Evolutionary conservation across 2,888 invertebrate species (phyloP).

Genomic region (Stenurella melanura): DNA sequence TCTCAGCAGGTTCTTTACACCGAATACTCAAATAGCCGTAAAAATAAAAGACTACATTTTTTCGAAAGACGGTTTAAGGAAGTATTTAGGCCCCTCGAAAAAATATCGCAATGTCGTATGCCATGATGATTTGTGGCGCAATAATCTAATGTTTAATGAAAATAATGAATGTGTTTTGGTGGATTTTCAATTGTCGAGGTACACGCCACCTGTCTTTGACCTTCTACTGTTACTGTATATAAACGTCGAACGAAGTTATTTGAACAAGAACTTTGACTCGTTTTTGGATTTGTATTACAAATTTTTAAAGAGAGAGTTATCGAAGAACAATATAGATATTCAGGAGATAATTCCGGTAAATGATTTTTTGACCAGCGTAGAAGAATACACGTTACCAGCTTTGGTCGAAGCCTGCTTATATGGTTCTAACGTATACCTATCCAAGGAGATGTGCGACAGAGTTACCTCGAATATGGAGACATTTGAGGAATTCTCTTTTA

Average conservation of each 20-base stretch:
- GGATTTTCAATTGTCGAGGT: slow-evolving; percentile 82
- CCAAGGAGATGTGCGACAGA: slow-evolving; percentile 73
- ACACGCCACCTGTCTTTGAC: slow-evolving; percentile 80
- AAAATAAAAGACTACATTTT: slow-evolving; percentile 57
- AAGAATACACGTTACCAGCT: slow-evolving; percentile 75
- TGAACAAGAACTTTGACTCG: slow-evolving; percentile 74
- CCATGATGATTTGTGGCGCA: slow-evolving; percentile 80
- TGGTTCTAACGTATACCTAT: slow-evolving; percentile 76
- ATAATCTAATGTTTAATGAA: slow-evolving; percentile 77
- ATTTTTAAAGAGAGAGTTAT: slow-evolving; percentile 73
- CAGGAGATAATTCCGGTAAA: slow-evolving; percentile 71
- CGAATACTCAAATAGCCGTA: slow-evolving; percentile 44
- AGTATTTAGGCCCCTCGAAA: slow-evolving; percentile 65
- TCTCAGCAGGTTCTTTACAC: slow-evolving; percentile 57
- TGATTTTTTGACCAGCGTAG: slow-evolving; percentile 73
- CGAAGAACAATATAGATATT: slow-evolving; percentile 70
- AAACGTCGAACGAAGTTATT: slow-evolving; percentile 74
- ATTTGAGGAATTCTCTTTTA: slow-evolving; percentile 76
- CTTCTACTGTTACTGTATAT: slow-evolving; percentile 77
- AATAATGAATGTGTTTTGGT: slow-evolving; percentile 76
- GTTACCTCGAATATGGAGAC: slow-evolving; percentile 74
- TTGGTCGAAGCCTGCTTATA: slow-evolving; percentile 76
- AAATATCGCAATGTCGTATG: slow-evolving; percentile 75
- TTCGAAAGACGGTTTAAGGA: slow-evolving; percentile 53
- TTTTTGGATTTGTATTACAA: slow-evolving; percentile 78